Evolutionary conservation across 2,888 invertebrate species (phyloP).

Genomic region (Eugnorisma glareosa): DNA sequence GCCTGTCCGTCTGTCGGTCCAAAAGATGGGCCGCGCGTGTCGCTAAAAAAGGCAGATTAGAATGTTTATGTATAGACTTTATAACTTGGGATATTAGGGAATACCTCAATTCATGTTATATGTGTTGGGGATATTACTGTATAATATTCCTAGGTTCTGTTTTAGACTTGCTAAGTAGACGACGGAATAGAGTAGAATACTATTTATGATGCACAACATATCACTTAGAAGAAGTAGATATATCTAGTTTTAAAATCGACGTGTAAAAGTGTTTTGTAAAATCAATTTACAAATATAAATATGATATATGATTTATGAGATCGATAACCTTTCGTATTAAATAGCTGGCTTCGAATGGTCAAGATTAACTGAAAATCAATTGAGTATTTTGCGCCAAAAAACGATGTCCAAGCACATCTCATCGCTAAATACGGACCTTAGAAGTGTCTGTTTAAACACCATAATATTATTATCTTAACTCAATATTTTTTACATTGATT

Average conservation of each 20-base stretch:
- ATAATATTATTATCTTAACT: neutral
- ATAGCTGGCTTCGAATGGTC: neutral
- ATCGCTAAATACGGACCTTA: neutral
- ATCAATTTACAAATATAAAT: too few species aligned
- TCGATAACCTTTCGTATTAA: neutral
- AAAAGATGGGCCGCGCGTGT: constrained; percentile 55
- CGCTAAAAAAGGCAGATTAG: constrained; percentile 49
- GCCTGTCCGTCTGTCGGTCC: constrained; percentile 24
- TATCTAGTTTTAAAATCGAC: too few species aligned
- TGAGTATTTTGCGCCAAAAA: neutral
- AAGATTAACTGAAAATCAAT: neutral
- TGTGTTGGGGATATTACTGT: neutral
- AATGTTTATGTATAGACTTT: constrained; percentile 24
- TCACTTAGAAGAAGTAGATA: neutral
- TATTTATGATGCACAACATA: neutral
- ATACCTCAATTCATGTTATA: neutral
- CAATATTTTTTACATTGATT: neutral
- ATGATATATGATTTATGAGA: too few species aligned
- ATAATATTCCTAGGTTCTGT: neutral
- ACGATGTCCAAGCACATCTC: too few species aligned
- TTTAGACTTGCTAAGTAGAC: neutral
- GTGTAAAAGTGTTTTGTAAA: too few species aligned
- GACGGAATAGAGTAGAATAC: neutral
- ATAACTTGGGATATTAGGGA: neutral
- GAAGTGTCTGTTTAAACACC: neutral